Evolutionary conservation across 2,888 invertebrate species (phyloP).

Genomic region (Mactromeris polynyma): DNA sequence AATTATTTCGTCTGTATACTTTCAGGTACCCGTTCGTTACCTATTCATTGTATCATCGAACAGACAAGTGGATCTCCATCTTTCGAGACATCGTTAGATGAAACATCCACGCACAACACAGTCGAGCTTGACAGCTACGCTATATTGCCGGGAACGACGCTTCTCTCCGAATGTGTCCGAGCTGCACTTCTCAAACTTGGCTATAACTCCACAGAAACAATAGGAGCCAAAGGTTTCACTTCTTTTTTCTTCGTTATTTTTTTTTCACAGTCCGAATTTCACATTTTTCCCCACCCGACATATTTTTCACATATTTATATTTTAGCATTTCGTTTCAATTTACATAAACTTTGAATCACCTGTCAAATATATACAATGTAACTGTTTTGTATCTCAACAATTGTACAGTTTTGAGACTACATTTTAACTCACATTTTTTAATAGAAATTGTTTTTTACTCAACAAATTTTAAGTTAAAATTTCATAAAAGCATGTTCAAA

Average conservation of each 20-base stretch:
- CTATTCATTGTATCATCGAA: constrained; percentile 98
- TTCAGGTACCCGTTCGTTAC: constrained; percentile 92
- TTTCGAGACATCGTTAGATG: constrained; percentile 71
- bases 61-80: constrained; percentile 87
- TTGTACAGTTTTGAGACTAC: too few relatives aligned
- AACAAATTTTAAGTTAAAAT: too few relatives aligned
- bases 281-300: too few relatives aligned
- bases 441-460: too few relatives aligned
- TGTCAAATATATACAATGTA: too few relatives aligned
- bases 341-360: too few relatives aligned
- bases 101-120: constrained; percentile 88
- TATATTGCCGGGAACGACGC: constrained; percentile 96
- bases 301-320: too few relatives aligned
- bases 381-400: too few relatives aligned
- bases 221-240: constrained; percentile 88
- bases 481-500: too few relatives aligned
- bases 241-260: constrained; percentile 26
- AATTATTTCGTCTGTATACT: constrained; percentile 55
- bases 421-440: too few relatives aligned
- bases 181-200: constrained; percentile 96
- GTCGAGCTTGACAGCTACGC: constrained; percentile 98
- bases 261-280: neutral
- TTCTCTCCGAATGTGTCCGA: constrained; percentile 95
- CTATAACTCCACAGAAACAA: constrained; percentile 90
- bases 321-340: too few relatives aligned